Conservation (phyloP, 2,113 vertebrate genomes). For the Datnioides undecimradiatus region DNA sequence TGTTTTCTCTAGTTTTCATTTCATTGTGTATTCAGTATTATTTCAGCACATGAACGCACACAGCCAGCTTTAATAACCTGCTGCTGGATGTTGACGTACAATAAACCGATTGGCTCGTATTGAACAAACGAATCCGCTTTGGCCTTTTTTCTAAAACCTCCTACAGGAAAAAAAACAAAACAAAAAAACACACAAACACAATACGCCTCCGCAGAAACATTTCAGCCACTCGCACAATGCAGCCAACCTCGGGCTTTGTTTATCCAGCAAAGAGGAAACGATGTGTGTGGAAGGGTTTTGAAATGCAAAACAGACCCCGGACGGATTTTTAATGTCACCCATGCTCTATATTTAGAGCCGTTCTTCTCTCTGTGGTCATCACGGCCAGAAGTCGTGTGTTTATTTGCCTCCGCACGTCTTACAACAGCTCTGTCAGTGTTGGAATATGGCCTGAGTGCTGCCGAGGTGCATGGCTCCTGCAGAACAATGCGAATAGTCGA, state of each 20-base stretch:
- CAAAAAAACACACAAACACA: too few relatives aligned
- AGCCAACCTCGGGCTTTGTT: constrained; percentile 60
- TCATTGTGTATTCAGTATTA: not conserved
- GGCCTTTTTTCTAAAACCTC: constrained; percentile 1
- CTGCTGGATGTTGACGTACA: not conserved
- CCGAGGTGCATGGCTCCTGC: not conserved
- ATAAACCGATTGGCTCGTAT: not conserved
- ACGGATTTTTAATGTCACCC: constrained; percentile 50
- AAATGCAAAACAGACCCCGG: constrained; percentile 64
- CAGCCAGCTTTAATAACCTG: too few relatives aligned
- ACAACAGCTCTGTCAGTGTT: not conserved
- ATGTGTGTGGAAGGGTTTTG: constrained; percentile 59
- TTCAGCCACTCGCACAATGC: constrained; percentile 43
- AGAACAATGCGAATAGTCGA: not conserved
- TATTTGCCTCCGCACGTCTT: too few relatives aligned
- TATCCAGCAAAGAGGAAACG: constrained; percentile 63
- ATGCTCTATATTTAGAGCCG: constrained; percentile 58
- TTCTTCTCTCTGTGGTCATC: constrained; percentile 13
- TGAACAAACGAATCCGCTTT: constrained; percentile 25
- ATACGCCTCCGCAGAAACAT: constrained; percentile 43
- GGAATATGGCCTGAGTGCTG: not conserved
- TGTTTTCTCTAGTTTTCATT: not conserved
- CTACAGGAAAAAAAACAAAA: not conserved
- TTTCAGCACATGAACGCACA: not conserved
- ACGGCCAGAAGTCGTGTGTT: not conserved